A percentile compares a stretch with the other conserved stretches of the same genome.
These are phyloP conservation scores for Aphelinus atriplicis DNA, from an alignment of 1,140 invertebrate genomes.

Conservation along the genomic window DNA sequence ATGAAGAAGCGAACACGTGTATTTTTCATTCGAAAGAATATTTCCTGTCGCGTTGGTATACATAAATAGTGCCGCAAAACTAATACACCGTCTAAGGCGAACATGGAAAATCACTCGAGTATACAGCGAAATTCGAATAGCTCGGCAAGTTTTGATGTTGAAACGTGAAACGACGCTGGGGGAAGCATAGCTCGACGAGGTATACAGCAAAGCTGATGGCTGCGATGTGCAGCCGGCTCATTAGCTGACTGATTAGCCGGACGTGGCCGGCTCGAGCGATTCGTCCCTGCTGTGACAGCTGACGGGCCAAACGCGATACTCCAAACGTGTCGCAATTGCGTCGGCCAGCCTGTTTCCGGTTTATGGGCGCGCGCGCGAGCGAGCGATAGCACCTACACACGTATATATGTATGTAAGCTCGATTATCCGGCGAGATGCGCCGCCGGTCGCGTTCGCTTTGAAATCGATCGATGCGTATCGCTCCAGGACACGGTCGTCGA, in stretches of 20 bases:
- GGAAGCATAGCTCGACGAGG: not conserved
- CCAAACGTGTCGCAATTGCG: slow-evolving; percentile 23
- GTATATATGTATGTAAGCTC: too few relatives aligned
- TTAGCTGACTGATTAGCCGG: slow-evolving; percentile 34
- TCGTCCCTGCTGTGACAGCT: slow-evolving; percentile 18
- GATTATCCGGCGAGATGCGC: too few relatives aligned
- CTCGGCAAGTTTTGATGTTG: too few relatives aligned
- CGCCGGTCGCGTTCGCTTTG: not conserved
- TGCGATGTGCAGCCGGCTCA: slow-evolving; percentile 13
- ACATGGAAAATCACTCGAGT: too few relatives aligned
- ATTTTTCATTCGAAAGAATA: too few relatives aligned
- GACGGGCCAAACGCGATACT: slow-evolving; percentile 8
- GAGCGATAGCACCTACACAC: too few relatives aligned
- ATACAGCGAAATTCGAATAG: too few relatives aligned
- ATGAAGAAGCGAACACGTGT: too few relatives aligned
- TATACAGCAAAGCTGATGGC: not conserved
- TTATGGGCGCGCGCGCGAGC: not conserved
- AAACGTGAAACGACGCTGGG: too few relatives aligned
- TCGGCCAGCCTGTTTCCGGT: slow-evolving; percentile 20
- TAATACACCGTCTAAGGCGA: too few relatives aligned
- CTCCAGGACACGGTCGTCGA: slow-evolving; percentile 5
- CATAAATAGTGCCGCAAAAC: too few relatives aligned
- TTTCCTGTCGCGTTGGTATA: too few relatives aligned
- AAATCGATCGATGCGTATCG: not conserved
- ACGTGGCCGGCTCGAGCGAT: slow-evolving; percentile 19